These are phyloP conservation scores for Serilophus lunatus DNA, from an alignment of 2,113 vertebrate genomes.

Conservation along the genomic window DNA sequence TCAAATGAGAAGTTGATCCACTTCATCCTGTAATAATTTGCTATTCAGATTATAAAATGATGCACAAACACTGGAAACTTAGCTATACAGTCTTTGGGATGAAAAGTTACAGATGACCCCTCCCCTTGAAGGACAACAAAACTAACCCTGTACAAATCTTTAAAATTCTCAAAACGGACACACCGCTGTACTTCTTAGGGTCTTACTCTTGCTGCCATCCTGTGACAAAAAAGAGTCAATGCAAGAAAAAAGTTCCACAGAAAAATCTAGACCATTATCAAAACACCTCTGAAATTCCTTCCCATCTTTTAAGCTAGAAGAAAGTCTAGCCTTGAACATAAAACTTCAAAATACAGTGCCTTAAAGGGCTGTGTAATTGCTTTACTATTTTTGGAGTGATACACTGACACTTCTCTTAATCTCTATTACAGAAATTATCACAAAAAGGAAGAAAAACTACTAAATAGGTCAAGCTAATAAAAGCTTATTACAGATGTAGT, in stretches of 20 bases:
- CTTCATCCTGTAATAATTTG: not conserved
- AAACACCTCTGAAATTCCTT: not conserved
- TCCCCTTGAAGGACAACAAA: not conserved
- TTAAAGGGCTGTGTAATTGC: conserved; percentile 19
- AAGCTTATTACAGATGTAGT: not conserved
- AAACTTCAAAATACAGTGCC: not conserved
- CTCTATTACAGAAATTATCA: not conserved
- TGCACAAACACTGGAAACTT: not conserved
- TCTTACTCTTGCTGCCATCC: conserved; percentile 82
- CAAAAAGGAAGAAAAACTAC: not conserved
- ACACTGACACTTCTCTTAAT: not conserved
- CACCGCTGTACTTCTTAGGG: not conserved
- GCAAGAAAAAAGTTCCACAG: conserved; percentile 45
- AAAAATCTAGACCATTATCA: not conserved
- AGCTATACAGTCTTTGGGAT: not conserved
- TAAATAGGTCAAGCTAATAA: conserved; percentile 39
- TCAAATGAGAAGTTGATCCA: not conserved
- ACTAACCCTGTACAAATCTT: not conserved
- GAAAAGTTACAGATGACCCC: not conserved
- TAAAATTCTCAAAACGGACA: not conserved
- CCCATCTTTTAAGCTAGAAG: not conserved
- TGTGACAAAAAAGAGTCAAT: conserved; percentile 72
- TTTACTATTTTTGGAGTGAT: not conserved
- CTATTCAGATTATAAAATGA: not conserved
- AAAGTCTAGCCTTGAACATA: not conserved